Percentiles rank a stretch among this genome's conserved stretches.
These are phyloP conservation scores for Scomber japonicus DNA, from an alignment of 2,113 vertebrate species.

Conservation along the genomic window DNA sequence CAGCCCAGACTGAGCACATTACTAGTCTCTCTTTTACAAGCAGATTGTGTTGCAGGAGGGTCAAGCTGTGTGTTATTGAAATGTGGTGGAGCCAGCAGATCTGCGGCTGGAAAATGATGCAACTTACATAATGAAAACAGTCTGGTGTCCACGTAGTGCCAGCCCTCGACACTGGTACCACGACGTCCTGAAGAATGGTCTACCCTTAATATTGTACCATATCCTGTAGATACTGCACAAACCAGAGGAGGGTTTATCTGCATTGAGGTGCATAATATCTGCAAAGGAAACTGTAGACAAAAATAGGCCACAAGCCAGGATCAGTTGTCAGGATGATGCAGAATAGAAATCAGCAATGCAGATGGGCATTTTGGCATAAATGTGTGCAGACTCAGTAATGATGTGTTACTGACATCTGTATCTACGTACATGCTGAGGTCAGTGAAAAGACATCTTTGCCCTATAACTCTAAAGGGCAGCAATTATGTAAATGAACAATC, in stretches of 20 bases:
- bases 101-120: constrained; percentile 25
- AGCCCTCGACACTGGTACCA: background rate
- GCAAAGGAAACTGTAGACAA: constrained; percentile 6
- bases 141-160: background rate
- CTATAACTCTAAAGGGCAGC: too few species aligned
- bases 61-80: constrained; percentile 20
- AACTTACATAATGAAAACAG: constrained; percentile 6
- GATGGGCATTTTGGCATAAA: constrained; percentile 5
- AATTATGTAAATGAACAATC: too few species aligned
- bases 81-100: background rate
- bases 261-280: constrained; percentile 11
- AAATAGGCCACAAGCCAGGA: constrained; percentile 2
- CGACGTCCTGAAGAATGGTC: background rate
- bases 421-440: constrained; percentile 1
- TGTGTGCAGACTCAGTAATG: background rate
- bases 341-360: too few species aligned
- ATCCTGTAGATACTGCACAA: background rate
- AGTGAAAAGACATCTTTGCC: background rate
- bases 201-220: background rate
- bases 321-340: too few species aligned
- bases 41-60: constrained; percentile 27
- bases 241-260: background rate
- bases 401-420: background rate
- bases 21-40: too few species aligned
- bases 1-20: too few species aligned